phyloP scores from a whole-genome alignment of 2,888 invertebrate genomes.

The Nasonovia ribisnigri region DNA sequence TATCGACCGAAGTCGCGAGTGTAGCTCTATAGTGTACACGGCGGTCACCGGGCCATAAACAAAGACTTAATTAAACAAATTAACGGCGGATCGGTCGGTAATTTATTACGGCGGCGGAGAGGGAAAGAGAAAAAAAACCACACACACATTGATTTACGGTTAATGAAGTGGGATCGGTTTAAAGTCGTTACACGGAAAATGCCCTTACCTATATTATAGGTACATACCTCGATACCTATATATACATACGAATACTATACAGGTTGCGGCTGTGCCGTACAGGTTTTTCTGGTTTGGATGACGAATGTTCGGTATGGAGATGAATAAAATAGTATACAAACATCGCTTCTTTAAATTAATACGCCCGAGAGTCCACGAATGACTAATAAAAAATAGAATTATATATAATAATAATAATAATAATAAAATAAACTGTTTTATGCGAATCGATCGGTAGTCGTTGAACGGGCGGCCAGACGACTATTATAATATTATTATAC shows the following conservation, averaged over 20 bases:
- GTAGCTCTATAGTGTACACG: neutral
- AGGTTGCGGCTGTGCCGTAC: conserved; percentile 5
- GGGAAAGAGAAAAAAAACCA: neutral
- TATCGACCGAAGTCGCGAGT: neutral
- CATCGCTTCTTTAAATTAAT: neutral
- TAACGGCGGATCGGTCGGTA: conserved; percentile 23
- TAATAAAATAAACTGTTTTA: neutral
- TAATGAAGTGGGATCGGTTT: conserved; percentile 12
- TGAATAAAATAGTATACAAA: neutral
- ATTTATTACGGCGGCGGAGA: conserved; percentile 16
- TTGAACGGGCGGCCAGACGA: neutral
- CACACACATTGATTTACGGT: conserved; percentile 18
- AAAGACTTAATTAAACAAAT: conserved; percentile 53
- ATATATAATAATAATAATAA: neutral
- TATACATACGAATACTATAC: neutral
- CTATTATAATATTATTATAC: neutral
- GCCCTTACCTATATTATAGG: neutral
- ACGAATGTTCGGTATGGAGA: neutral
- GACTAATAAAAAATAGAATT: neutral
- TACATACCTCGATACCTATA: neutral
- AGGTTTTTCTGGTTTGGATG: conserved; percentile 53
- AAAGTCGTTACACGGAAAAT: conserved; percentile 14
- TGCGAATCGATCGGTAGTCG: neutral
- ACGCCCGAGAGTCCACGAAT: conserved; percentile 3
- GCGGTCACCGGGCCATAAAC: neutral